phyloP scores from a whole-genome alignment of 2,113 vertebrate genomes.

The Phylloscopus whistleri region DNA sequence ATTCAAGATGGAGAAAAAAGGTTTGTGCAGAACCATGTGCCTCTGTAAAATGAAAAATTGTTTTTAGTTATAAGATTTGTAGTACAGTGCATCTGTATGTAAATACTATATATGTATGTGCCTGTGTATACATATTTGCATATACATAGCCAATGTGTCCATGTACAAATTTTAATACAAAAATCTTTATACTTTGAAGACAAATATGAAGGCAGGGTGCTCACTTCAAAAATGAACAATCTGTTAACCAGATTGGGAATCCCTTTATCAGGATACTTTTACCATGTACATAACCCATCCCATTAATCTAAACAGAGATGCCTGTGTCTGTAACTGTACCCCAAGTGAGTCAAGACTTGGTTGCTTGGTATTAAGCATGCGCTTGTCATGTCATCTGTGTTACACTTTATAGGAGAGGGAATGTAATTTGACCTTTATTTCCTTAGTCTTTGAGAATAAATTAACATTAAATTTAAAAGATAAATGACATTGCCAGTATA shows the following conservation, averaged over 20 bases:
- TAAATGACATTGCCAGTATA: background rate
- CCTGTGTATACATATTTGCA: background rate
- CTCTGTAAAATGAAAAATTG: background rate
- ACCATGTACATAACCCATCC: accelerated
- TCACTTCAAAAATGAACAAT: background rate
- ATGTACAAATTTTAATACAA: background rate
- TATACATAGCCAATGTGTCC: background rate
- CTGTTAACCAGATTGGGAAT: background rate
- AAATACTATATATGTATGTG: background rate
- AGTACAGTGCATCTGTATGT: background rate
- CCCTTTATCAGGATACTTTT: background rate
- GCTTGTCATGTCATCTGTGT: background rate
- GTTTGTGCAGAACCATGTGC: background rate
- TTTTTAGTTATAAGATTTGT: background rate
- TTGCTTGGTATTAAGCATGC: background rate
- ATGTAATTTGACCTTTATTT: background rate
- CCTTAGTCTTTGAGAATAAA: background rate
- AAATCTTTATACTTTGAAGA: background rate
- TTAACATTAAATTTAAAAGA: background rate
- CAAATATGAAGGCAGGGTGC: background rate
- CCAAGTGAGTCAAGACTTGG: background rate
- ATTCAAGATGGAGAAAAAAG: background rate
- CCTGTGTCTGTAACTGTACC: background rate
- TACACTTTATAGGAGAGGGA: background rate
- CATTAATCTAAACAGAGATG: background rate